Conservation (phyloP, 1,140 invertebrate species). For the Drosophila pectinifera region DNA sequence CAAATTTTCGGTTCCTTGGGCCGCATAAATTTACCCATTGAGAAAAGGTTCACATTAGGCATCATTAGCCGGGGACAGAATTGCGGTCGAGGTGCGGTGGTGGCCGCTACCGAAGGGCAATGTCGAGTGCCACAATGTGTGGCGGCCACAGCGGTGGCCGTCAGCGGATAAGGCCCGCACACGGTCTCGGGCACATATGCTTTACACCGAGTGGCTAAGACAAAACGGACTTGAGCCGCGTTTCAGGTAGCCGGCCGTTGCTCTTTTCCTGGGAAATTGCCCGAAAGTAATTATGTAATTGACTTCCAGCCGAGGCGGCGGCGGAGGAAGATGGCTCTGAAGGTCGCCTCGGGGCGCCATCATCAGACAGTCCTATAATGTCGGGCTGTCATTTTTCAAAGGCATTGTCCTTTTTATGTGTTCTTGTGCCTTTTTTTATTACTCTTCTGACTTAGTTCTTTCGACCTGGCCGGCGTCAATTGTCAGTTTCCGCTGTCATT, state of each 20-base stretch:
- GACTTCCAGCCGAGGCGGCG: slow-evolving; percentile 40
- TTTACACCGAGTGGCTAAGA: slow-evolving; percentile 22
- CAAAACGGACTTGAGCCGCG: slow-evolving; percentile 16
- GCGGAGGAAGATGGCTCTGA: slow-evolving; percentile 21
- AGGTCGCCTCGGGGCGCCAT: slow-evolving; percentile 24
- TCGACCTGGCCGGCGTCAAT: slow-evolving; percentile 49
- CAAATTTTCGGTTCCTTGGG: slow-evolving; percentile 57
- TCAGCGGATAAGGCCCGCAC: slow-evolving; percentile 4
- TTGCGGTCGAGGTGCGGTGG: slow-evolving; percentile 60
- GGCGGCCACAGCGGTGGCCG: slow-evolving; percentile 6
- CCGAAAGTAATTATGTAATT: slow-evolving; percentile 78
- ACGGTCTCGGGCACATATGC: slow-evolving; percentile 32
- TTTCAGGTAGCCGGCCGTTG: slow-evolving; percentile 48
- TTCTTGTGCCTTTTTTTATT: slow-evolving; percentile 24
- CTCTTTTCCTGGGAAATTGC: slow-evolving; percentile 66
- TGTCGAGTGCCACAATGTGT: slow-evolving; percentile 8
- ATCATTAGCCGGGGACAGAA: slow-evolving; percentile 59
- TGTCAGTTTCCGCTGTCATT: slow-evolving; percentile 72
- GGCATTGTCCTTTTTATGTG: slow-evolving; percentile 57
- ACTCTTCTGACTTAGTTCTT: slow-evolving; percentile 31
- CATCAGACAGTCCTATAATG: slow-evolving; percentile 38
- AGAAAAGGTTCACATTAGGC: slow-evolving; percentile 68
- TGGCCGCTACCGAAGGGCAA: slow-evolving; percentile 5
- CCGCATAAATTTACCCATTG: slow-evolving; percentile 72
- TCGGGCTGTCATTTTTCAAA: slow-evolving; percentile 64